Base-by-base conservation (phyloP, 2,888 invertebrate species). In the Drosophila anomalata region DNA sequence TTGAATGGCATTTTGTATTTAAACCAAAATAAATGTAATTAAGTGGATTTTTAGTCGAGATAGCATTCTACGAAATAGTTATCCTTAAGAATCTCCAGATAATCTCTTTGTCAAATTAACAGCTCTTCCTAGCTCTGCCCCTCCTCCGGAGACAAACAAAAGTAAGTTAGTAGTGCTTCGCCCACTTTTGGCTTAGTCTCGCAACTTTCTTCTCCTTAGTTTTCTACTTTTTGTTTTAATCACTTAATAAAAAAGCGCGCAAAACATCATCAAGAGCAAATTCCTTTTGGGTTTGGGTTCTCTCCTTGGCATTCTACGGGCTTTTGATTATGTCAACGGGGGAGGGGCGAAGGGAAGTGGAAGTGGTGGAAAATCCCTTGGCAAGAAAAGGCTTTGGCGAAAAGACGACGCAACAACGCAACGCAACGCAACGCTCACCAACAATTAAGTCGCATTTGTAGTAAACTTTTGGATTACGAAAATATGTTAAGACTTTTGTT, bases 401-500 rank as follows among this genome's bases (percentile, higher is more conserved):
- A 57, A 17, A 53, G 70, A 69, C 48, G 51, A n/a, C 36, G n/a
- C n/a, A n/a, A 14, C 14, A 36, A 36, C 36, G 36, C 36, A 36
- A 36, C 36, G 68, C 36, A 36, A 36, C 36, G 68, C 62, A 80
- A 63, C 65, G 77, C 86, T 77, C 77, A 55, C 56, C 76, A 82
- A 87, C 87, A 82, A 82, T 82, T 82, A 82, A 82, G 88, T 82
- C 82, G 87, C 87, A 87, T 82, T 82, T 82, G 86, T 87, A 79
- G 76, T 68, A 81, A 87, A 85, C 85, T 82, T 82, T 87, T 76
- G 79, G 83, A 83, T 83, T 88, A 79, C 72, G 79, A 86, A 88
- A 88, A 83, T 83, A 86, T 83, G 88, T 74, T 86, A 79, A 88
- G 82, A 83, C 87, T 88, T 88, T 88, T 83, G 84, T 79, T 83